A percentile compares a stretch with the other conserved stretches of the same genome.
Conservation (phyloP, 2,113 vertebrate genomes). For the Mungos mungo region DNA sequence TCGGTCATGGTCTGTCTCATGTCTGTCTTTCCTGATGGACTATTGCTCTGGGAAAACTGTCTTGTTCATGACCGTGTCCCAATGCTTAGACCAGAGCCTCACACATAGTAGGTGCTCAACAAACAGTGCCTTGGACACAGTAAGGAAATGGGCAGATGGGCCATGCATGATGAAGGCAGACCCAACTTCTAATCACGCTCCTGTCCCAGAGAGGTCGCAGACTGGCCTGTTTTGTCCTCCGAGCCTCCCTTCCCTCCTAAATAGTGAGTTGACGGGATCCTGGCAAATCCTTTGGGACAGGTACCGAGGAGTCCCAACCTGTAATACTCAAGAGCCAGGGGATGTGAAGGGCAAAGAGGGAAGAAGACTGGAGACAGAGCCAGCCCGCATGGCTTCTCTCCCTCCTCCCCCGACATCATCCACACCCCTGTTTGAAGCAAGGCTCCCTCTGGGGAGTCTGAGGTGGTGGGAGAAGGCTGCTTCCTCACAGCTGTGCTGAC, state of each 20-base stretch:
- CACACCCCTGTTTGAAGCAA: neutral
- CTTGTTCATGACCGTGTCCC: neutral
- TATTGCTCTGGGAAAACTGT: neutral
- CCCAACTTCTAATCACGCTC: neutral
- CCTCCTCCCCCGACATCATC: neutral
- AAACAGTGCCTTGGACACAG: neutral
- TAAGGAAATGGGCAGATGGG: too few species aligned
- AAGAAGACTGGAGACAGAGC: neutral
- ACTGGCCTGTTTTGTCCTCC: neutral
- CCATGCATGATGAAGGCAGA: neutral
- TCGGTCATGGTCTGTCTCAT: neutral
- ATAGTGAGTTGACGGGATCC: neutral
- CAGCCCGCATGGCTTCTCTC: accelerated
- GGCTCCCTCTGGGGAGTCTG: accelerated
- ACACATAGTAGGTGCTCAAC: neutral
- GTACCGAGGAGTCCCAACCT: neutral
- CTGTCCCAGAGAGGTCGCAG: neutral
- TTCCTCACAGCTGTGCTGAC: neutral
- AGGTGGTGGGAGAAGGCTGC: neutral
- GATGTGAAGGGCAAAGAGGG: accelerated
- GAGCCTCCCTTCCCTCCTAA: neutral
- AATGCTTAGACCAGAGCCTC: neutral
- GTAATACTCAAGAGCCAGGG: neutral
- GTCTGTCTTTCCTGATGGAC: neutral
- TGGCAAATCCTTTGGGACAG: neutral